Conservation (phyloP, 2,888 invertebrate genomes). For the Bruchidius siliquastri region DNA sequence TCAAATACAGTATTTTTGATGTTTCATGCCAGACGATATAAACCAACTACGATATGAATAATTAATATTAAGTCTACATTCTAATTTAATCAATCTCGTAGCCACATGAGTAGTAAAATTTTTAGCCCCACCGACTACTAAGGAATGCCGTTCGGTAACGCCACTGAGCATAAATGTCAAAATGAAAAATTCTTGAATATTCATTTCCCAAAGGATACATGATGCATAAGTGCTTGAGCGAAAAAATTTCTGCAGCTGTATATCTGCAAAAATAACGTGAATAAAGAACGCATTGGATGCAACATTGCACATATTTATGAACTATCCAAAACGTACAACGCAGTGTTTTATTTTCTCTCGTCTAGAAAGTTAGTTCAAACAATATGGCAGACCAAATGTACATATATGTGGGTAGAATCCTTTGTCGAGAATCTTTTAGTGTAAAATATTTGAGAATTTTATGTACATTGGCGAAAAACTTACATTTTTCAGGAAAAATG, state of each 20-base stretch:
- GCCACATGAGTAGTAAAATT: neutral
- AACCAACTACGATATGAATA: no score
- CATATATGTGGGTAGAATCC: neutral
- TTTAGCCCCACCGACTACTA: neutral
- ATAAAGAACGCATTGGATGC: neutral
- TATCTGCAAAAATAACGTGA: neutral
- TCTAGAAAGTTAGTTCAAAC: neutral
- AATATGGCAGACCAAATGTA: neutral
- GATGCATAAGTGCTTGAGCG: constrained; percentile 4
- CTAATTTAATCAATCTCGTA: neutral
- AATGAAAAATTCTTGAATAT: constrained; percentile 11
- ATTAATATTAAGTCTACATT: no score
- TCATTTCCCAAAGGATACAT: constrained; percentile 1
- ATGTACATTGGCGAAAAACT: constrained; percentile 35
- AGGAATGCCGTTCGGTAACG: constrained; percentile 3
- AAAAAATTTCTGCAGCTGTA: neutral
- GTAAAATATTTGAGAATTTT: neutral
- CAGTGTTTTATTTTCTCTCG: constrained; percentile 15
- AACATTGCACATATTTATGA: neutral
- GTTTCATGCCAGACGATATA: no score
- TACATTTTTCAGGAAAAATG: constrained; percentile 44
- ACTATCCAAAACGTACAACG: constrained; percentile 21
- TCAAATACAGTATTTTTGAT: no score
- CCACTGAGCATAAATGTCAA: constrained; percentile 19
- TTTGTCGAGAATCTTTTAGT: neutral